phyloP scores from a whole-genome alignment of 2,113 vertebrate species.

The Hyperoodon ampullatus region DNA sequence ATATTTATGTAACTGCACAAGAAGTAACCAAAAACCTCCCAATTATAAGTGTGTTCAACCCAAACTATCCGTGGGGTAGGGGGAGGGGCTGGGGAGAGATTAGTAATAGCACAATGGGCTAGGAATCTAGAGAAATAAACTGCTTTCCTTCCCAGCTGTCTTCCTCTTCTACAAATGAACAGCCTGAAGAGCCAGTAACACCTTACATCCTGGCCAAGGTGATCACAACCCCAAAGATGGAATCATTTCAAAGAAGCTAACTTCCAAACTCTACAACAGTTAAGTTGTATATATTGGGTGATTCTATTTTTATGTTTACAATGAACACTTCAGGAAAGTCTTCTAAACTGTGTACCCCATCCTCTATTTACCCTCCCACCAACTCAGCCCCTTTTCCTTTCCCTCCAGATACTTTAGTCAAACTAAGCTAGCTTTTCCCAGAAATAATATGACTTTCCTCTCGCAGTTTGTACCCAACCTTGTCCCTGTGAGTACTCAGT shows the following conservation, averaged over 20 bases:
- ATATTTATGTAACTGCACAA: slow-evolving; percentile 90
- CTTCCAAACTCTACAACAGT: slow-evolving; percentile 25
- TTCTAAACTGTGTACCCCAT: not conserved
- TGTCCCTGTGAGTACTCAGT: not conserved
- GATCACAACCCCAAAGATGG: not conserved
- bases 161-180: not conserved
- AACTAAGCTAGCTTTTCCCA: not conserved
- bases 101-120: not conserved
- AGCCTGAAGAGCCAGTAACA: not conserved
- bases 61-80: not conserved
- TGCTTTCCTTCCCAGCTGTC: not conserved
- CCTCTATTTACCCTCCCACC: not conserved
- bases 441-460: not conserved
- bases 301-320: not conserved
- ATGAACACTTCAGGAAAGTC: not conserved
- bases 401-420: not conserved
- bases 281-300: not conserved
- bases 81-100: too few species aligned
- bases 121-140: slow-evolving; percentile 16
- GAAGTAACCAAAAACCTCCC: slow-evolving; percentile 21
- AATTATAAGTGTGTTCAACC: not conserved
- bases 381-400: not conserved
- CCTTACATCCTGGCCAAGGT: not conserved
- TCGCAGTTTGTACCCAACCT: not conserved
- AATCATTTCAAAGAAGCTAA: not conserved